Conservation (phyloP, 2,113 vertebrate species). For the Pleuronectes platessa region DNA sequence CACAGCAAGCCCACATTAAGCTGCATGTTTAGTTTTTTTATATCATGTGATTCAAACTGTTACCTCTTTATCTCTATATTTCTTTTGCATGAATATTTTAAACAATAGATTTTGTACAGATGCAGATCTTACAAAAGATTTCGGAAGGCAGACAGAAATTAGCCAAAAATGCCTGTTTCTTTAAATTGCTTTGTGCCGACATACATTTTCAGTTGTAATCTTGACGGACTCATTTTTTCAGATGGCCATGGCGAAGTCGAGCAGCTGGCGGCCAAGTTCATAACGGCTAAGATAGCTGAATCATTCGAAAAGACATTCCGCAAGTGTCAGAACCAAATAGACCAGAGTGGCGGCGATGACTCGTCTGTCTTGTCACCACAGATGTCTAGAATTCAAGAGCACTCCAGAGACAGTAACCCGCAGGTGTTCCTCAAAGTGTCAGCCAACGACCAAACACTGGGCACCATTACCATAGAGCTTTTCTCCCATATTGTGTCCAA, state of each 20-base stretch:
- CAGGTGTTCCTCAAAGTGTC: conserved; percentile 88
- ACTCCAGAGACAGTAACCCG: conserved; percentile 88
- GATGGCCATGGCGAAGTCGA: conserved; percentile 91
- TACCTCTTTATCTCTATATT: not conserved
- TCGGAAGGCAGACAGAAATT: not conserved
- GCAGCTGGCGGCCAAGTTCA: conserved; percentile 95
- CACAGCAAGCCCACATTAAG: too few relatives aligned
- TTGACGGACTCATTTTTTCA: conserved; percentile 60
- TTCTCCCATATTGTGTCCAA: conserved; percentile 92
- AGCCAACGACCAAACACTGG: conserved; percentile 83
- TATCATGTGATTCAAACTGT: not conserved
- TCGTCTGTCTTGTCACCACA: conserved; percentile 45
- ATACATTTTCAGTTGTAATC: not conserved
- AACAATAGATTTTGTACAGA: not conserved
- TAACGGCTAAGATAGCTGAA: conserved; percentile 91
- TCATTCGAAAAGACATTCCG: conserved; percentile 90
- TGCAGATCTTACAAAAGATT: not conserved
- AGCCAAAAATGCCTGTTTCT: too few relatives aligned
- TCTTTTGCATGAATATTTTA: not conserved
- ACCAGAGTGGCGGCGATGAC: conserved; percentile 48
- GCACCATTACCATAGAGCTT: conserved; percentile 90
- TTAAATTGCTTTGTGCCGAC: not conserved
- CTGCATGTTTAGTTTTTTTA: not conserved
- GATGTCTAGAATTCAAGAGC: conserved; percentile 83
- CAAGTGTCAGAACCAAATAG: conserved; percentile 87